Evolutionary conservation across 53 echinoderm and acorn worm species (phyloP).

Genomic region (Paelopatides confundens): DNA sequence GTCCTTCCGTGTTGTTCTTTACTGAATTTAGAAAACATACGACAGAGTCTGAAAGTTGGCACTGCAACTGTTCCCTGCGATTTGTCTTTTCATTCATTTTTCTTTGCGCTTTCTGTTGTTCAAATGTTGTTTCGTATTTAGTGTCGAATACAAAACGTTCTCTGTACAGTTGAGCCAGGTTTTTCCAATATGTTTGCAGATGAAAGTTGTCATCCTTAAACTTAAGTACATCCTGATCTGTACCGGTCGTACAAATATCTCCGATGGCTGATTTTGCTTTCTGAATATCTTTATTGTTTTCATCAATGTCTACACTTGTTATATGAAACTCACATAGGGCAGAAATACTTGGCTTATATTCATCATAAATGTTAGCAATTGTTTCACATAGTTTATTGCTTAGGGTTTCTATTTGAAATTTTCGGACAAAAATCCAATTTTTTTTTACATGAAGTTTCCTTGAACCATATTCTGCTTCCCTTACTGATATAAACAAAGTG

Average conservation of each 20-base stretch:
- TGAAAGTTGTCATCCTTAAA: neutral
- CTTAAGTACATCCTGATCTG: neutral
- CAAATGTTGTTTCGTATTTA: neutral
- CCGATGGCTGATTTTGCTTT: neutral
- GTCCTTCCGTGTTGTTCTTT: neutral
- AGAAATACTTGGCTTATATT: neutral
- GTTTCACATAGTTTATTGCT: neutral
- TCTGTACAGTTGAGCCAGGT: neutral
- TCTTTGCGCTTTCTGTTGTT: neutral
- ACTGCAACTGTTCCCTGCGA: neutral
- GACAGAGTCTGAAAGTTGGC: neutral
- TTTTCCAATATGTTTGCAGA: neutral
- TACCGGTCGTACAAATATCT: neutral
- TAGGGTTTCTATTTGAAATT: neutral
- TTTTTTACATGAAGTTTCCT: neutral
- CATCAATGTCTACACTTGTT: neutral
- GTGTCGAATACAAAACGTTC: neutral
- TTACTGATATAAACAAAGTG: neutral
- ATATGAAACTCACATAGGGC: neutral
- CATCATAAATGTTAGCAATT: neutral
- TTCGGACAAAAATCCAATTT: neutral
- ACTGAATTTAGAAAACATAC: neutral
- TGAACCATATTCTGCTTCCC: neutral
- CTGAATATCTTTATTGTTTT: neutral
- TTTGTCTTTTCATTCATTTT: neutral